Conservation (phyloP, 2,113 vertebrate species). For the Bos indicus region DNA sequence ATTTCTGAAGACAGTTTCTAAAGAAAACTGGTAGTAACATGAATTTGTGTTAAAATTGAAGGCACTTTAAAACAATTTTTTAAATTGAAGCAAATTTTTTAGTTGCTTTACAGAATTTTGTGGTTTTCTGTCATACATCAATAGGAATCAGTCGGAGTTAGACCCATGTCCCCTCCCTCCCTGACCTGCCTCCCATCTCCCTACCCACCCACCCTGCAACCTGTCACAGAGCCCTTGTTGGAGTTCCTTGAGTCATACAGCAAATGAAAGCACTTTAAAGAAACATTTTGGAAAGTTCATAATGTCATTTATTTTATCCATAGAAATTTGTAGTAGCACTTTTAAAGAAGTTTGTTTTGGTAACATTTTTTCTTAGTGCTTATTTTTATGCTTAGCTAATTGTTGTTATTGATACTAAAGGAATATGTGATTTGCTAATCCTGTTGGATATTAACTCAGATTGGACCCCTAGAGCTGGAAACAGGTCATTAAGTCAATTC, state of each 20-base stretch:
- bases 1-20: not conserved
- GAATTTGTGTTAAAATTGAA: not conserved
- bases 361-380: not conserved
- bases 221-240: not conserved
- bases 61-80: not conserved
- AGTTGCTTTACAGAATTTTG: not conserved
- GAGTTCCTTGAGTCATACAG: not conserved
- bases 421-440: not conserved
- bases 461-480: not conserved
- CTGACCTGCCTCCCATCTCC: not conserved
- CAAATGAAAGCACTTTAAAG: not conserved
- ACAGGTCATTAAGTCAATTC: not conserved
- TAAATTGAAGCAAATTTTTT: not conserved
- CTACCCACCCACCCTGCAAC: not conserved
- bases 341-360: not conserved
- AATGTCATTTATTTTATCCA: not conserved
- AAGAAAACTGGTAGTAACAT: not conserved
- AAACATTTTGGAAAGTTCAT: not conserved
- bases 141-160: not conserved
- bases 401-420: not conserved
- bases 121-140: not conserved
- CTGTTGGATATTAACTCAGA: not conserved
- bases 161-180: not conserved
- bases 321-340: not conserved
- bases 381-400: not conserved